phyloP scores from a whole-genome alignment of 2,797 vertebrate genomes.

The Artibeus lituratus region DNA sequence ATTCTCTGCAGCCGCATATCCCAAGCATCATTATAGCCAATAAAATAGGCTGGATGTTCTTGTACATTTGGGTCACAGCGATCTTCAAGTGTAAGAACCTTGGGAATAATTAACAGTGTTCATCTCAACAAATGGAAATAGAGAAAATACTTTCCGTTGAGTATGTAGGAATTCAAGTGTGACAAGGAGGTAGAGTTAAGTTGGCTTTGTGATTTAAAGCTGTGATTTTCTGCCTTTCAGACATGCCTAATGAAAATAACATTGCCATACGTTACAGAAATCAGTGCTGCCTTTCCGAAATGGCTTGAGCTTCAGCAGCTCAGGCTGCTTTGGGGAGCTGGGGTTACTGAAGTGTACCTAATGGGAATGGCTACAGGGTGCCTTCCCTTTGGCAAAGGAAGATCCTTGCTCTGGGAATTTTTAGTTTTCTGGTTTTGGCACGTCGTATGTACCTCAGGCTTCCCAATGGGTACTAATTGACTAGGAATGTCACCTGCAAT shows the following conservation, averaged over 20 bases:
- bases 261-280: conserved; percentile 44
- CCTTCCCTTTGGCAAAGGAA: conserved; percentile 54
- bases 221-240: conserved; percentile 43
- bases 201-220: conserved; percentile 26
- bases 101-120: background rate
- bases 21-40: background rate
- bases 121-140: accelerated
- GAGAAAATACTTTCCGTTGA: accelerated
- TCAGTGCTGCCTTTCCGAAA: conserved; percentile 59
- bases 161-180: background rate
- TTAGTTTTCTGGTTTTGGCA: conserved; percentile 47
- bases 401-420: conserved; percentile 44
- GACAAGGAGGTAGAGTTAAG: background rate
- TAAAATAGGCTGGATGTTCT: background rate
- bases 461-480: conserved; percentile 80
- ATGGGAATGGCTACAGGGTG: conserved; percentile 62
- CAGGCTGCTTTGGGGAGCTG: conserved; percentile 25
- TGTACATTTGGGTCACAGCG: background rate
- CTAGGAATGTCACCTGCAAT: conserved; percentile 75
- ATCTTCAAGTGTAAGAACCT: background rate
- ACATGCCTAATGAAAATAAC: conserved; percentile 48
- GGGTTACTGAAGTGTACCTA: conserved; percentile 25
- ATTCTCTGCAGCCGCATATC: background rate
- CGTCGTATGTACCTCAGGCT: conserved; percentile 34
- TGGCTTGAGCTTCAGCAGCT: conserved; percentile 5